Base-by-base conservation (phyloP, 2,113 vertebrate genomes). In the Dasypus novemcinctus region DNA sequence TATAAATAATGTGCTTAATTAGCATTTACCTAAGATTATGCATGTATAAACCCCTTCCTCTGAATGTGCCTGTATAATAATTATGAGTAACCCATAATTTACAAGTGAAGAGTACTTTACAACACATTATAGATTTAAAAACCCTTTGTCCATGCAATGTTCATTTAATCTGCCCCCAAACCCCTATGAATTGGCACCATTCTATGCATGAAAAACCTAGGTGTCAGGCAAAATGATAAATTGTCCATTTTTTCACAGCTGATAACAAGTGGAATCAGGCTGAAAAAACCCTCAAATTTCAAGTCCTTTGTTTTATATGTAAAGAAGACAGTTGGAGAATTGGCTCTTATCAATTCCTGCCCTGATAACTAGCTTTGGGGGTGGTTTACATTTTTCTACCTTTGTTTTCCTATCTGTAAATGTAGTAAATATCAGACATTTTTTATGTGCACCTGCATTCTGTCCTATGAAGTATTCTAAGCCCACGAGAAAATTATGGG, bases 31-130 rank as follows among this genome's bases (percentile, higher is more conserved):
- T 41, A 13, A 11, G 12, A 3, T 1, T 63, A 33, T 9, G 7
- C 20, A 27, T 2, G 25, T 29, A 10, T 23, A 23, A 74, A 63
- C 21, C 68, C 36, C 46, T 25, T 25, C 4, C 12, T 29, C 33
- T 2, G 3, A 0, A 4, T 23, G 27, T 38, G 43, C 8, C 27
- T 63, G 68, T 23, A 36, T 36, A 17, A 38, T 49, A 46, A 4
- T 36, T 21, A 25, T 12, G 31, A 0, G 38, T 7, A 2, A 2
- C 0, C 12, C 20, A 18, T 9, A 13, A 13, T 61, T 21, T 13
- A 61, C 4, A 17, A 29, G 78, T 68, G 49, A 69, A 36, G 15
- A 18, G 8, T 29, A 27, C 13, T 54, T 69, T 54, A 54, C 8
- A 64, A 36, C 57, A 11, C 61, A 68, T 38, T 4, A 33, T 18